A percentile compares a stretch with the other conserved stretches of the same genome.
phyloP scores from a whole-genome alignment of 2,888 invertebrate species.

The Thereva unica region DNA sequence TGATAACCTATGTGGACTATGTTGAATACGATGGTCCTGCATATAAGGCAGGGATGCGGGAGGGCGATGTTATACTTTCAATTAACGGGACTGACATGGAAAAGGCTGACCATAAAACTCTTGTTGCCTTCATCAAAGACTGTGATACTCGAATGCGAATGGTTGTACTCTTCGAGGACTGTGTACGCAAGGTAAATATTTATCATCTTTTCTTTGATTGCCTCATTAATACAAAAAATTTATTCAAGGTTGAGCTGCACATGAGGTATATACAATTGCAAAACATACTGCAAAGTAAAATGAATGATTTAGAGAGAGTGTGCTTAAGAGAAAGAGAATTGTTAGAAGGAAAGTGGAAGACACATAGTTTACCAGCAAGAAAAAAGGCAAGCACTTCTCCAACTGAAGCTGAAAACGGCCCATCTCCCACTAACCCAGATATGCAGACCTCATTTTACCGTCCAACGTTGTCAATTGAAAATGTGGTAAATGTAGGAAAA shows the following conservation, averaged over 20 bases:
- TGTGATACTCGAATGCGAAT: slow-evolving; percentile 90
- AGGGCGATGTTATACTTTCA: slow-evolving; percentile 94
- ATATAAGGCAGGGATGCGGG: slow-evolving; percentile 89
- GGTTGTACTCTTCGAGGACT: slow-evolving; percentile 96
- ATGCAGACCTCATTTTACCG: slow-evolving; percentile 64
- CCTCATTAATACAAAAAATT: slow-evolving; percentile 14
- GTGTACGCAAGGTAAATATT: slow-evolving; percentile 79
- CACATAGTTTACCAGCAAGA: slow-evolving; percentile 83
- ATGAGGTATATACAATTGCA: slow-evolving; percentile 91
- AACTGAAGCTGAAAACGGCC: slow-evolving; percentile 57
- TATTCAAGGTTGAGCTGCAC: slow-evolving; percentile 73
- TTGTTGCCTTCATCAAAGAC: slow-evolving; percentile 89
- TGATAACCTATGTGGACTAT: slow-evolving; percentile 96
- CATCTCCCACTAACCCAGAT: slow-evolving; percentile 60
- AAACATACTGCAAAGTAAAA: slow-evolving; percentile 78
- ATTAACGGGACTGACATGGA: slow-evolving; percentile 97
- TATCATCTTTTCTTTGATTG: slow-evolving; percentile 22
- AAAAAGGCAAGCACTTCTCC: slow-evolving; percentile 71
- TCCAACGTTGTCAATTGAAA: slow-evolving; percentile 81
- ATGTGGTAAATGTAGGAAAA: slow-evolving; percentile 62
- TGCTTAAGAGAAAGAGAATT: slow-evolving; percentile 81
- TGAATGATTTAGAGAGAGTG: slow-evolving; percentile 81
- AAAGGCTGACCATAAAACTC: slow-evolving; percentile 87
- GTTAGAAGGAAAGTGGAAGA: slow-evolving; percentile 85
- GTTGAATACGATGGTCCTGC: slow-evolving; percentile 93